Percentiles rank a stretch among this genome's conserved stretches.
phyloP scores from a whole-genome alignment of 1,140 invertebrate genomes.

The Pogonus chalceus region DNA sequence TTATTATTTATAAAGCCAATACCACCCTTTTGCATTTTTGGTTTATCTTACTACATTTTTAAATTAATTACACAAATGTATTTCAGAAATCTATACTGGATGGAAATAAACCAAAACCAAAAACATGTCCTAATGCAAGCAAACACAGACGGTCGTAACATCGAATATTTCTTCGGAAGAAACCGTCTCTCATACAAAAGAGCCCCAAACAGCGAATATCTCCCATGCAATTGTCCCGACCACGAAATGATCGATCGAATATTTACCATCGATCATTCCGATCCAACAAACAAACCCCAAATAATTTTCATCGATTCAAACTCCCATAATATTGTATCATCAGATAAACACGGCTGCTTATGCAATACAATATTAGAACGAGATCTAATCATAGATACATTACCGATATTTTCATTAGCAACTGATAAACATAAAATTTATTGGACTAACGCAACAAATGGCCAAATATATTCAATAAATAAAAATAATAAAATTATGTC shows the following conservation, averaged over 20 bases:
- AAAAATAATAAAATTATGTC: slow-evolving; percentile 33
- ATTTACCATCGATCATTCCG: slow-evolving; percentile 56
- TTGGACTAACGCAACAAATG: slow-evolving; percentile 52
- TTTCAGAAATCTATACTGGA: slow-evolving; percentile 63
- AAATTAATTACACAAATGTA: slow-evolving; percentile 14
- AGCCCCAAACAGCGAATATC: not conserved
- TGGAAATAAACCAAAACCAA: slow-evolving; percentile 44
- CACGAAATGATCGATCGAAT: slow-evolving; percentile 46
- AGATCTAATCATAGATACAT: slow-evolving; percentile 25
- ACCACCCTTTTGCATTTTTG: too few species aligned
- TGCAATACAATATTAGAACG: slow-evolving; percentile 47
- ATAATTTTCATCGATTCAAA: slow-evolving; percentile 55
- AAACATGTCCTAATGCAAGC: slow-evolving; percentile 51
- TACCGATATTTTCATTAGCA: slow-evolving; percentile 49
- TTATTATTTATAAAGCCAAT: too few species aligned
- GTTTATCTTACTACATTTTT: too few species aligned
- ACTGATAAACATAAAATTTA: slow-evolving; percentile 57
- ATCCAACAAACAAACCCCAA: slow-evolving; percentile 39
- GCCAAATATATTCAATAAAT: slow-evolving; percentile 51
- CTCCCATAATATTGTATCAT: slow-evolving; percentile 47
- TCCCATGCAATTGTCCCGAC: slow-evolving; percentile 45
- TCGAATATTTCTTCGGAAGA: slow-evolving; percentile 49
- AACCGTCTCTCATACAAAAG: slow-evolving; percentile 25
- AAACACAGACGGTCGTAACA: slow-evolving; percentile 42
- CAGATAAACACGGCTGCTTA: slow-evolving; percentile 56